phyloP scores from a whole-genome alignment of 2,888 invertebrate species.

The Drosophila meridionalis region DNA sequence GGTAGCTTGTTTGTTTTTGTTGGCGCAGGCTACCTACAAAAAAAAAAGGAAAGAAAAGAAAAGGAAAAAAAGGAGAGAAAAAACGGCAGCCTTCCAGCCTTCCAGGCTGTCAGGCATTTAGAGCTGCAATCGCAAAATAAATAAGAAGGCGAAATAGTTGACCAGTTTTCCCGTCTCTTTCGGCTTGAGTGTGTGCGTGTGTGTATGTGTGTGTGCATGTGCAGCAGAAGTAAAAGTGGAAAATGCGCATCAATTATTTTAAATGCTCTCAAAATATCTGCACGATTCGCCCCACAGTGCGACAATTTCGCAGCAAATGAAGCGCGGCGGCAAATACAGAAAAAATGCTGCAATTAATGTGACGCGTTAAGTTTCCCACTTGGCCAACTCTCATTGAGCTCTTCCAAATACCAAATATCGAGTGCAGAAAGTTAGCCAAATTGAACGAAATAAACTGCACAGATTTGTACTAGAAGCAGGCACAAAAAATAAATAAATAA shows the following conservation, averaged over 20 bases:
- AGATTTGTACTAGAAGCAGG: conserved; percentile 17
- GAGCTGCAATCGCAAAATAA: conserved; percentile 39
- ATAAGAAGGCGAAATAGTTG: conserved; percentile 31
- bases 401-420: conserved; percentile 25
- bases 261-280: conserved; percentile 56
- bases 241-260: conserved; percentile 72
- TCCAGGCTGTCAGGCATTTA: conserved; percentile 49
- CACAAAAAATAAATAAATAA: conserved; percentile 24
- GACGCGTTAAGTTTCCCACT: conserved; percentile 39
- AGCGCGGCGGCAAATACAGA: neutral
- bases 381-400: conserved; percentile 8
- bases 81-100: conserved; percentile 52
- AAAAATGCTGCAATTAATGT: conserved; percentile 41
- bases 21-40: conserved; percentile 56
- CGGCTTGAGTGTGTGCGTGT: conserved; percentile 12
- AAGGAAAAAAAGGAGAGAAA: conserved; percentile 30
- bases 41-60: neutral
- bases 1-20: conserved; percentile 50
- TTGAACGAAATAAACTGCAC: conserved; percentile 34
- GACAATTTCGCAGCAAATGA: conserved; percentile 40
- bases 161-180: conserved; percentile 22
- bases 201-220: conserved; percentile 14
- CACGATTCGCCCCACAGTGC: conserved; percentile 49
- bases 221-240: conserved; percentile 49
- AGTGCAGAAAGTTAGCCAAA: conserved; percentile 22